A percentile compares a stretch with the other conserved stretches of the same genome.
Evolutionary conservation across 2,797 vertebrate genomes (phyloP).

Genomic region (Peromyscus melanophrys): DNA sequence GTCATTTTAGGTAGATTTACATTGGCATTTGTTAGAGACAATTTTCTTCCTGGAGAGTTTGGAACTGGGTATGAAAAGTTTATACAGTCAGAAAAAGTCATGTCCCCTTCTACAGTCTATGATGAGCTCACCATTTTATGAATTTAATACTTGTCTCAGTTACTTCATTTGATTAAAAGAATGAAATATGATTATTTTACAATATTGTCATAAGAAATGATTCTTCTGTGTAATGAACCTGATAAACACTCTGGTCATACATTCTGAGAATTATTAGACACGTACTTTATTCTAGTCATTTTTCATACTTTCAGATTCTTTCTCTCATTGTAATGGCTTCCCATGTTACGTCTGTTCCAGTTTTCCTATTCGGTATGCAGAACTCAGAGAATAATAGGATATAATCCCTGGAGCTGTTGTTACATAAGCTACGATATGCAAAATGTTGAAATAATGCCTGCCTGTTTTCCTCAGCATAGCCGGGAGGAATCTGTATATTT

Average conservation of each 20-base stretch:
- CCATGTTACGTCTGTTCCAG: not conserved
- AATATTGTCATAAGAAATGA: not conserved
- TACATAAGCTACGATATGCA: not conserved
- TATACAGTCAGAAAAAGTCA: not conserved
- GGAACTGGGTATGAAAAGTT: fast-evolving
- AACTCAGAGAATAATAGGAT: not conserved
- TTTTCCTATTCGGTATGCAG: not conserved
- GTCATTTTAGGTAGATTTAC: not conserved
- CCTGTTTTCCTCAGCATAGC: not conserved
- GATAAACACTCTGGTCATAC: not conserved
- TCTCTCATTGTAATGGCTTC: not conserved
- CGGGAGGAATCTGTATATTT: not conserved
- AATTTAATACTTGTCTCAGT: not conserved
- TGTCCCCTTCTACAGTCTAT: not conserved
- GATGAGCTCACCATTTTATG: not conserved
- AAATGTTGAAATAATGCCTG: not conserved
- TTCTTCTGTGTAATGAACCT: not conserved
- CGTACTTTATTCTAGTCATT: not conserved
- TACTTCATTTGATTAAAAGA: slow-evolving; percentile 1
- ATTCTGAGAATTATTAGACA: not conserved
- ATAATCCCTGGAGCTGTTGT: not conserved
- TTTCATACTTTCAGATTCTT: not conserved
- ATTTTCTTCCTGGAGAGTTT: not conserved
- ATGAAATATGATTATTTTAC: not conserved
- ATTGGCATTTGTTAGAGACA: not conserved